These are phyloP conservation scores for Ornithoptera alexandrae DNA, from an alignment of 2,888 invertebrate species.

Conservation along the genomic window DNA sequence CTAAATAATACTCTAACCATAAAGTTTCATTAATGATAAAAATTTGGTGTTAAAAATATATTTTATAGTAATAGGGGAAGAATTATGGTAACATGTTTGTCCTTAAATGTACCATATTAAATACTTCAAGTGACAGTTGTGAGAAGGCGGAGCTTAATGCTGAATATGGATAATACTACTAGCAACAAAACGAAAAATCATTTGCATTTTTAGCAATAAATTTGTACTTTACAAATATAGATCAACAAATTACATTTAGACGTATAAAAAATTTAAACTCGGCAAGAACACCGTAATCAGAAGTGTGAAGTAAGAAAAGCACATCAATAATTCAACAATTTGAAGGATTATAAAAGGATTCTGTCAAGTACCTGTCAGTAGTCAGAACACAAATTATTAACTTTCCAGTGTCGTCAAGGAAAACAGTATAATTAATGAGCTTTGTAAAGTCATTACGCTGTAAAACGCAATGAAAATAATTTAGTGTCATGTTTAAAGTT, in stretches of 20 bases:
- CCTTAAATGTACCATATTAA: no score
- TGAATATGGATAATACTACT: no score
- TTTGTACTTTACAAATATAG: no score
- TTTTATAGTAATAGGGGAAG: no score
- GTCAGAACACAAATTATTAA: conserved; percentile 64
- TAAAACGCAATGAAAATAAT: not conserved
- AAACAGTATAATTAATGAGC: conserved; percentile 54
- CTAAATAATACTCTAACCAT: no score
- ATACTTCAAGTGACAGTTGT: no score
- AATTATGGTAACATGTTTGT: no score
- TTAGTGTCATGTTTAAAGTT: not conserved
- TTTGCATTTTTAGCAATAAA: no score
- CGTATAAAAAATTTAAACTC: not conserved
- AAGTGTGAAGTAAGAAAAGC: conserved; percentile 30
- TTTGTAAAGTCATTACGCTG: conserved; percentile 33
- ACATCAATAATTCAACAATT: conserved; percentile 61
- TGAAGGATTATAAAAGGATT: conserved; percentile 58
- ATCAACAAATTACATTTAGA: not conserved
- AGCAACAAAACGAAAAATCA: no score
- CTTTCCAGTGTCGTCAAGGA: conserved; percentile 54
- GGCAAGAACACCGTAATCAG: not conserved
- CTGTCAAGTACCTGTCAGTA: conserved; percentile 57
- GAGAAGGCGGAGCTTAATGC: no score
- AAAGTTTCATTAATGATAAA: no score
- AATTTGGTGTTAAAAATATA: no score